These are phyloP conservation scores for Otus scops DNA, from an alignment of 2,797 vertebrate genomes.

Conservation along the genomic window DNA sequence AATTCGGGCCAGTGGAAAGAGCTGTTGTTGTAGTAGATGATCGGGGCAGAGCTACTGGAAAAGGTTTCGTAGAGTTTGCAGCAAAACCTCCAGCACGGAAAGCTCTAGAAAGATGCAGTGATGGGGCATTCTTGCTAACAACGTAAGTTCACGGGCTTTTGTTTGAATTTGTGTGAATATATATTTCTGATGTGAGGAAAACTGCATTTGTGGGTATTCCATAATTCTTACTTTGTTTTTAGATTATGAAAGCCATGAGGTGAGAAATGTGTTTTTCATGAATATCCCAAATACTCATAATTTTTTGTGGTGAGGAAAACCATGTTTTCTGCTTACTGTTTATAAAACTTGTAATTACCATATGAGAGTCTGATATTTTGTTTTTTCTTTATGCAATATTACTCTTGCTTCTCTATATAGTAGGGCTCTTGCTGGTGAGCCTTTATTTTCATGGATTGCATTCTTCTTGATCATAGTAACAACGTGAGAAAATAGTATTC, in stretches of 20 bases:
- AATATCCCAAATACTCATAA: not conserved
- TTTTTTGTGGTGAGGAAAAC: not conserved
- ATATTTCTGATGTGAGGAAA: not conserved
- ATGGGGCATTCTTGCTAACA: constrained; percentile 93
- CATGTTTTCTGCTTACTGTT: not conserved
- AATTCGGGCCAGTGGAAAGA: constrained; percentile 93
- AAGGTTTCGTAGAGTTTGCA: constrained; percentile 93
- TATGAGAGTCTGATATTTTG: not conserved
- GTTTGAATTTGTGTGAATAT: not conserved
- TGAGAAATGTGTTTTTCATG: not conserved
- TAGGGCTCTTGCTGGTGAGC: not conserved
- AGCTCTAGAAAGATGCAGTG: constrained; percentile 92
- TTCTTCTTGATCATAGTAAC: not conserved
- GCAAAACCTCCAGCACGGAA: constrained; percentile 92
- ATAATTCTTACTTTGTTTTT: not conserved
- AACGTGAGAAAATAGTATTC: not conserved
- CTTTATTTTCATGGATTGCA: not conserved
- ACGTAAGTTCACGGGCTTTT: constrained; percentile 81
- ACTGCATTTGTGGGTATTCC: not conserved
- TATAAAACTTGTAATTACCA: not conserved
- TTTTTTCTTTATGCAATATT: not conserved
- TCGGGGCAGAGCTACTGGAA: constrained; percentile 91
- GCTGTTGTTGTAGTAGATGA: constrained; percentile 93
- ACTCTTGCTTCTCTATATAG: not conserved
- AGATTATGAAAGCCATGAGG: not conserved